Evolutionary conservation across 64 coral and sea anemone species (phyloP).

Genomic region (Actinia equina): DNA sequence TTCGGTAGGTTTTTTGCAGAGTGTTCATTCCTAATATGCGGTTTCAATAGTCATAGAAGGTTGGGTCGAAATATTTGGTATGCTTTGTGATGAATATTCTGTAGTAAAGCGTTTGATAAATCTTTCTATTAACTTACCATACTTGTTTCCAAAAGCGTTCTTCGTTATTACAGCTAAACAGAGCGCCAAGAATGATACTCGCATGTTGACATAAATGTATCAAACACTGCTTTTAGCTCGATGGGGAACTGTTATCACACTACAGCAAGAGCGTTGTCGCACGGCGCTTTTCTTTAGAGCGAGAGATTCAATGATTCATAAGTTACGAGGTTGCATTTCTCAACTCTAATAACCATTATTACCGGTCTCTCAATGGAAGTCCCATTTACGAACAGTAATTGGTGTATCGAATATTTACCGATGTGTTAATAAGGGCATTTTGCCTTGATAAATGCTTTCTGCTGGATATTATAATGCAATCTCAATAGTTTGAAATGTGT

Average conservation of each 20-base stretch:
- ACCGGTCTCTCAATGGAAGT: not conserved
- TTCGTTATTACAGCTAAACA: not conserved
- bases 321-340: not conserved
- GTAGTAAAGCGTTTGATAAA: not conserved
- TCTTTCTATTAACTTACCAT: not conserved
- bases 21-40: no score
- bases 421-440: not conserved
- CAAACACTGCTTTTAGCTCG: no score
- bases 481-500: not conserved
- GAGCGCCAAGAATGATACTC: not conserved
- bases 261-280: not conserved
- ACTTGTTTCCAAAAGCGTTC: not conserved
- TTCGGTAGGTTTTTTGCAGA: no score
- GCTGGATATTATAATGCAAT: not conserved
- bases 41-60: no score
- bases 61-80: no score
- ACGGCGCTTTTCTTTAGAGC: not conserved
- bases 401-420: not conserved
- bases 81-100: no score
- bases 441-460: not conserved
- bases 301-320: not conserved
- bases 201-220: not conserved
- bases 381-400: constrained; percentile 1
- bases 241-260: not conserved
- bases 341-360: not conserved